Conservation (phyloP, 2,888 invertebrate genomes). For the Trissolcus japonicus region DNA sequence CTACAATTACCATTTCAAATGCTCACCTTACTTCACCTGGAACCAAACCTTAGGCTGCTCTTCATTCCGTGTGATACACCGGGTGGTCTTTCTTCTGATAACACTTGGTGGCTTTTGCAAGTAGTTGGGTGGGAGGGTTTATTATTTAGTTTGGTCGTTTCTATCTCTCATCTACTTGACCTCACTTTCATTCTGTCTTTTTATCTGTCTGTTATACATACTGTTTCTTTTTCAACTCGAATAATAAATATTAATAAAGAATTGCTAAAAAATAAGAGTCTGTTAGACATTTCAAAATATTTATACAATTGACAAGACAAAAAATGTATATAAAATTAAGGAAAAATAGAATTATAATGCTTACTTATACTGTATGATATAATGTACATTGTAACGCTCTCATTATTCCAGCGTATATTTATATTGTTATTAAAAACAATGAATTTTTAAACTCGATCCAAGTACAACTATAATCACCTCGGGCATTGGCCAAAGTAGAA, state of each 20-base stretch:
- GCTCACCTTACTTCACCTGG: constrained; percentile 70
- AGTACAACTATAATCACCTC: too few species aligned
- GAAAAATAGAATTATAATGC: not conserved
- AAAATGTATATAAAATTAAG: not conserved
- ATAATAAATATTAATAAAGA: too few species aligned
- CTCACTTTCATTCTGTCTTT: constrained; percentile 43
- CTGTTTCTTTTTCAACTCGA: constrained; percentile 18
- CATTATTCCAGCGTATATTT: too few species aligned
- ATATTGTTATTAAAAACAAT: too few species aligned
- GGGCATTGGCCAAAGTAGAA: too few species aligned
- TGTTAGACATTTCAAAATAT: too few species aligned
- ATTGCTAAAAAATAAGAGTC: too few species aligned
- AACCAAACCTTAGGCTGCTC: constrained; percentile 62
- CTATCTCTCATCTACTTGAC: constrained; percentile 72
- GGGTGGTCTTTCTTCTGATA: constrained; percentile 73
- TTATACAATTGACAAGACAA: not conserved
- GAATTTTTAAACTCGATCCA: too few species aligned
- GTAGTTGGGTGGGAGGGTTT: constrained; percentile 65
- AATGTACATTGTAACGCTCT: too few species aligned
- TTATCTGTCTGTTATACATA: constrained; percentile 26
- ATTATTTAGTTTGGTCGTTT: constrained; percentile 74
- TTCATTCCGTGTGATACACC: constrained; percentile 68
- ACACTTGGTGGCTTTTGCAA: constrained; percentile 59
- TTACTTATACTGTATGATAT: not conserved
- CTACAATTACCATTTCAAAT: constrained; percentile 75